Conservation (phyloP, 2,888 invertebrate species). For the Herminia tarsipennalis region DNA sequence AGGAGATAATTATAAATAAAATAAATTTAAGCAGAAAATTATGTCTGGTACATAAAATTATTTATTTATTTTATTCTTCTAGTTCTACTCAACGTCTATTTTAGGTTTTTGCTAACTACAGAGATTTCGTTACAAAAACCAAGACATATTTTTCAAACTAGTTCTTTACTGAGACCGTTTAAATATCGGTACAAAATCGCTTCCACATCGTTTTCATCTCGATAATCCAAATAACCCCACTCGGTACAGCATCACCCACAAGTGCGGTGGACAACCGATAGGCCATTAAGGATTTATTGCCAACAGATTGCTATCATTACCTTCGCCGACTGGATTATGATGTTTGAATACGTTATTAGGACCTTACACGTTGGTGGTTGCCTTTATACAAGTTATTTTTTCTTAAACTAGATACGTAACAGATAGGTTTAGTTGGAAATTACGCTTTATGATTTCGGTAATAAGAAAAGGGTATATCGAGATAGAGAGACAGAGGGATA, state of each 20-base stretch:
- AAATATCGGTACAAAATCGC: constrained; percentile 14
- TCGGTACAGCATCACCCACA: constrained; percentile 60
- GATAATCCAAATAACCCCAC: constrained; percentile 15
- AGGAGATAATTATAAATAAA: too few relatives aligned
- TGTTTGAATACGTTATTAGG: constrained; percentile 81
- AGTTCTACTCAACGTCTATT: too few relatives aligned
- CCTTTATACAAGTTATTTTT: constrained; percentile 31
- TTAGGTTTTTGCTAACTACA: too few relatives aligned
- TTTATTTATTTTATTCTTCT: too few relatives aligned
- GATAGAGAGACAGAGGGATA: too few relatives aligned
- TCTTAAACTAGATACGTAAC: constrained; percentile 27
- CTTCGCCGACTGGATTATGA: constrained; percentile 70
- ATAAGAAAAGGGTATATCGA: too few relatives aligned
- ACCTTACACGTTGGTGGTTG: constrained; percentile 41
- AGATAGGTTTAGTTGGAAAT: constrained; percentile 1
- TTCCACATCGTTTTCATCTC: constrained; percentile 26
- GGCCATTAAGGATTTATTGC: constrained; percentile 80
- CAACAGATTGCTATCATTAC: constrained; percentile 81
- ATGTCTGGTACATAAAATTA: too few relatives aligned
- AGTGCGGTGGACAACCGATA: constrained; percentile 76
- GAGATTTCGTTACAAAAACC: too few relatives aligned
- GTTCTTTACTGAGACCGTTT: constrained; percentile 1
- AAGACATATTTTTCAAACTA: background rate
- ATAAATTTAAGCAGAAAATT: too few relatives aligned
- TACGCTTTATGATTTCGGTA: background rate